Percentiles rank a stretch among this genome's conserved stretches.
phyloP scores from a whole-genome alignment of 2,888 invertebrate genomes.

The Drosophila greeni region DNA sequence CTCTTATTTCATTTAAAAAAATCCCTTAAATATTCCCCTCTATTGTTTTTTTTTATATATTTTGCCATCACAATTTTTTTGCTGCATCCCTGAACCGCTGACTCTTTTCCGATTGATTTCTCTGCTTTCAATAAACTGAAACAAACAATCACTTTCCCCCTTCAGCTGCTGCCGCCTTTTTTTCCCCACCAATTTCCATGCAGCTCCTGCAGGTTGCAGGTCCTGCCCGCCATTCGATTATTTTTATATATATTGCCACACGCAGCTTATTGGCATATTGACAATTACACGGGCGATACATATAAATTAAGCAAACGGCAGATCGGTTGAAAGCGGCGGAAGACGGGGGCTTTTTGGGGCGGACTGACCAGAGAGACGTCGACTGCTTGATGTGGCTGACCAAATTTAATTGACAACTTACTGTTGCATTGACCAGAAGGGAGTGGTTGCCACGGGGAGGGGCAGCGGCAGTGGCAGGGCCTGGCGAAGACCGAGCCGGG shows the following conservation, averaged over 20 bases:
- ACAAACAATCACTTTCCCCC: conserved; percentile 58
- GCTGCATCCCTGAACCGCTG: conserved; percentile 53
- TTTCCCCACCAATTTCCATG: neutral
- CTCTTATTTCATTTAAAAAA: neutral
- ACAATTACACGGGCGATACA: conserved; percentile 74
- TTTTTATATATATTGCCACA: conserved; percentile 54
- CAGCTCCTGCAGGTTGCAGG: conserved; percentile 22
- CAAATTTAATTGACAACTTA: conserved; percentile 73
- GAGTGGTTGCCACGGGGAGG: conserved; percentile 14
- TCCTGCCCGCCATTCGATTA: conserved; percentile 34
- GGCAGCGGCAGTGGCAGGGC: neutral
- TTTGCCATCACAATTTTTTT: neutral
- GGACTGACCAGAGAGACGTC: conserved; percentile 17
- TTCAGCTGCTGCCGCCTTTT: conserved; percentile 6
- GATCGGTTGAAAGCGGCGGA: conserved; percentile 33
- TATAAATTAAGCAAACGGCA: conserved; percentile 70
- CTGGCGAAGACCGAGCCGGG: conserved; percentile 31
- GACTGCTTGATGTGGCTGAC: conserved; percentile 71
- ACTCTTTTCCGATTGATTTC: conserved; percentile 66
- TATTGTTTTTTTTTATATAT: neutral
- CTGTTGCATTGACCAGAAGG: conserved; percentile 56
- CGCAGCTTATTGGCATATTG: conserved; percentile 73
- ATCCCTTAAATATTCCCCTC: neutral
- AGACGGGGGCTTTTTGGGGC: neutral
- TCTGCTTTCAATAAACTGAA: conserved; percentile 67